Conservation (phyloP, 2,113 vertebrate genomes). For the Lontra canadensis region DNA sequence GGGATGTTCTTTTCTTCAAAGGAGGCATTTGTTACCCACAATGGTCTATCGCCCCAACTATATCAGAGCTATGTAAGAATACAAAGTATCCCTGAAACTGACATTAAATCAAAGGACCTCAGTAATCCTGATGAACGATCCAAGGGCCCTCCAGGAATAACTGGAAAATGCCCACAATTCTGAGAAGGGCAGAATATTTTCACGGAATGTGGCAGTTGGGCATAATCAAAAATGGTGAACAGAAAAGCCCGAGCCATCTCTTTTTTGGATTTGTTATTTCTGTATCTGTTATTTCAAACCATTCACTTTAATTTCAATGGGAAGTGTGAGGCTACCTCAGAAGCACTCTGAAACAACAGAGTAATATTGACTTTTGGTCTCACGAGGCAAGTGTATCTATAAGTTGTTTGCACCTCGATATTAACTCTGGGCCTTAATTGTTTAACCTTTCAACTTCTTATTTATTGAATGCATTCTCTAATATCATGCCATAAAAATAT, state of each 20-base stretch:
- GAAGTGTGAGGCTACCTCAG: not conserved
- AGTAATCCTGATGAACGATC: not conserved
- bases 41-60: not conserved
- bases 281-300: not conserved
- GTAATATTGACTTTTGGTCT: conserved; percentile 30
- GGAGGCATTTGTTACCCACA: not conserved
- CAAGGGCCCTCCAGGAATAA: not conserved
- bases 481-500: not conserved
- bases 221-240: not conserved
- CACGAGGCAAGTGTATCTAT: not conserved
- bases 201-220: not conserved
- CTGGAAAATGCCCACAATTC: not conserved
- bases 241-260: not conserved
- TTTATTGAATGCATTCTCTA: conserved; percentile 11
- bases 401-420: conserved; percentile 6
- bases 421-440: conserved; percentile 41
- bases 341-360: conserved; percentile 21
- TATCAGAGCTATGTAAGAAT: not conserved
- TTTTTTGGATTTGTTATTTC: not conserved
- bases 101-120: not conserved
- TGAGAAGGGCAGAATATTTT: not conserved
- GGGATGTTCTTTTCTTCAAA: not conserved
- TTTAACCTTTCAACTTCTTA: conserved; percentile 50
- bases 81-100: not conserved
- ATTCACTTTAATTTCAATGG: conserved; percentile 48